Evolutionary conservation across 2,888 invertebrate species (phyloP), one percentile per base, ranked within the genome.

Genomic region (Chrysolina oricalcia): DNA sequence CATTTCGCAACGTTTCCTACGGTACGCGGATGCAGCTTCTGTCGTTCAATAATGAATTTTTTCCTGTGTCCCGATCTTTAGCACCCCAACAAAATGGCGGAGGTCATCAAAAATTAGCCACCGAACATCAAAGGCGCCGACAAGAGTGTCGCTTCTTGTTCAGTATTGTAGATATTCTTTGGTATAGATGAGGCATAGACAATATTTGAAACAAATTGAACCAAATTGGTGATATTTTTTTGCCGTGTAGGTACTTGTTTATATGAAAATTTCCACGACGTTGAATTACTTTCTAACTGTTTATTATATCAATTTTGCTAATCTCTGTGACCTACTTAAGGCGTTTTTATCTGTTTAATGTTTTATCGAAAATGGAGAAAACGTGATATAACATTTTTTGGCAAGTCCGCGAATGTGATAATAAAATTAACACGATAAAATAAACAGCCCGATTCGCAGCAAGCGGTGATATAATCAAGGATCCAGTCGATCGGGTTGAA

Each of bases 301-400:
- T 17, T 50, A 50, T 19, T 17, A 50, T 2, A 50, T 50, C 9
- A 17, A n/a, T 17, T 4, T 50, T 50, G 50, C 19, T 17, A 17
- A 50, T 50, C 50, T 19, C 15, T 8, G 50, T 50, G 19, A 50
- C 50, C n/a, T 19, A 50, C 50, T 50, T 50, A 15, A 13, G n/a
- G 19, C 50, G n/a, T 17, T 50, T 50, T 50, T 19, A 50, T 19
- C 50, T 50, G 50, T 9, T 50, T 13, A 17, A 17, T 50, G 50
- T 50, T 50, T 50, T 17, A 8, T 2, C 50, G 10, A 19, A 50
- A 50, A 19, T 46, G n/a, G 19, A 19, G 50, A 50, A 19, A 50
- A 50, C 50, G 50, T 50, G 50, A 50, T 50, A 50, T n/a, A 50
- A 10, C 19, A 50, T 8, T 50, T 50, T 50, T 50, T 50, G 50